Conservation (phyloP, 1,140 invertebrate genomes). For the Scaptomyza montana region DNA sequence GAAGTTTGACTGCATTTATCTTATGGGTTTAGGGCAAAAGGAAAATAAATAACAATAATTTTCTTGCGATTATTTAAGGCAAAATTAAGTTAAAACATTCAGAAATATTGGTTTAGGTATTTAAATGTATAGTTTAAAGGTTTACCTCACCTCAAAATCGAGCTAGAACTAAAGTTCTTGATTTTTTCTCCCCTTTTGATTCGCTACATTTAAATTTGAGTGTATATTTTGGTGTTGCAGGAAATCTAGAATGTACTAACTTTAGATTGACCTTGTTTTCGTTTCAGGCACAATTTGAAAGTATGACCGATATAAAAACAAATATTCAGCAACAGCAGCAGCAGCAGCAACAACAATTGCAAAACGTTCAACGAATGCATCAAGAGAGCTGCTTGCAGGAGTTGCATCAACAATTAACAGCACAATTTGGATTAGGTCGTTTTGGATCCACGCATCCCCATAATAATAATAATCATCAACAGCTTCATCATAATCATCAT, state of each 20-base stretch:
- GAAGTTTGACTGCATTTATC: too few relatives aligned
- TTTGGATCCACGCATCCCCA: slow-evolving; percentile 37
- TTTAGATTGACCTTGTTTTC: not conserved
- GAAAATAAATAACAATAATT: too few relatives aligned
- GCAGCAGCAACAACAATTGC: slow-evolving; percentile 49
- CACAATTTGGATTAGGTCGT: slow-evolving; percentile 44
- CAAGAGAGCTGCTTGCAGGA: slow-evolving; percentile 69
- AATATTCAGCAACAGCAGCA: slow-evolving; percentile 56
- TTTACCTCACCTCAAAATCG: too few relatives aligned
- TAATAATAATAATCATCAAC: not conserved
- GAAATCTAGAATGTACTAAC: not conserved
- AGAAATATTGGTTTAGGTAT: too few relatives aligned
- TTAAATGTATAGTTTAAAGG: too few relatives aligned
- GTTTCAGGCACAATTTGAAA: slow-evolving; percentile 62
- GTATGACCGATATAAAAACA: slow-evolving; percentile 68
- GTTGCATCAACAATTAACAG: slow-evolving; percentile 64
- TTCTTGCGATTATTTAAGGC: too few relatives aligned
- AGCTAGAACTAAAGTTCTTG: too few relatives aligned
- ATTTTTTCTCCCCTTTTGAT: too few relatives aligned
- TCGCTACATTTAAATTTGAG: too few relatives aligned
- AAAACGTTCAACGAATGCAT: slow-evolving; percentile 61
- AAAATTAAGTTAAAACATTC: too few relatives aligned
- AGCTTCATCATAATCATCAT: slow-evolving; percentile 21
- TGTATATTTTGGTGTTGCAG: not conserved
- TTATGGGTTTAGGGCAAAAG: too few relatives aligned